Base-by-base conservation (phyloP, 1,140 invertebrate genomes). In the Marisa cornuarietis region DNA sequence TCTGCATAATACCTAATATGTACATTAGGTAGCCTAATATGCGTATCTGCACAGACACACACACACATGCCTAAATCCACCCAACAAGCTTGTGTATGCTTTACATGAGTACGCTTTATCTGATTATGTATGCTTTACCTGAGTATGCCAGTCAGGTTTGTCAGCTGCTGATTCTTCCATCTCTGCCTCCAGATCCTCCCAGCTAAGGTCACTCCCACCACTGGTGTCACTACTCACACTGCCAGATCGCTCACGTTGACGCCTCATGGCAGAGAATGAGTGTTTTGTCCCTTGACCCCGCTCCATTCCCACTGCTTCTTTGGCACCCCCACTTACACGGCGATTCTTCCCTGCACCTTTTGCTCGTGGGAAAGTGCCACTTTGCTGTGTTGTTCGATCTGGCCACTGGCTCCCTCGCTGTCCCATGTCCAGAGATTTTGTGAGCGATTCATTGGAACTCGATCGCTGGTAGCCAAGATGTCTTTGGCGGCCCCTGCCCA, bases 221-320 rank as follows among this genome's bases (percentile, higher is more conserved):
- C 86, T 87, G 24, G 85, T 83, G 68, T 87, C 86, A 82, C 86
- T 87, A 71, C 86, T 87, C 62, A 87, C 77, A 79, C 86, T 87
- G 16, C 85, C 86, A n/a, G 86, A 82, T 24, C 86, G 78, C 26
- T 85, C 85, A 16, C 86, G 76, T 66, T 83, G 79, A 78, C 82
- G 81, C 9, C 81, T 71, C 76, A 83, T 84, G 66, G 82, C 80
- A 31, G 85, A 86, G 52, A 86, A 85, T 58, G 77, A 80, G 75
- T 66, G 69, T 16, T 78, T 80, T 58, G 80, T 78, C 65, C 63
- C 71, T 66, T 58, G 49, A 54, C 76, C 66, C 71, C 68, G 79
- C 42, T 73, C 79, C 63, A 62, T 74, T 20, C 4, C 73, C 22
- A 74, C 58, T 26, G 62, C 71, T 66, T 82, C 82, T 76, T 79